Evolutionary conservation across 2,113 vertebrate genomes (phyloP).

Genomic region (Bujurquina vittata): DNA sequence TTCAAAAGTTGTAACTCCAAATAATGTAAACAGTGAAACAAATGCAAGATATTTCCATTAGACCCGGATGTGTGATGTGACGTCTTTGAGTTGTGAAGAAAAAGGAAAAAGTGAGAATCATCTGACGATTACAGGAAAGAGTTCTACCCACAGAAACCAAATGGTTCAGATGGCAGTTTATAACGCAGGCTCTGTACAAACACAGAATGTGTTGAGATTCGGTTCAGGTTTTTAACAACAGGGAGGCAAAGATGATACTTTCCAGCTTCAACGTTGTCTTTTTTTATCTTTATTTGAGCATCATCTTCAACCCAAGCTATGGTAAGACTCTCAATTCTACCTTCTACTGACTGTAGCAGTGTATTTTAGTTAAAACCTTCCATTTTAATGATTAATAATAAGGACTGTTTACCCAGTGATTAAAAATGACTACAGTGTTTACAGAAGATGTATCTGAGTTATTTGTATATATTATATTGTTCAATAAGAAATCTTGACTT

Average conservation of each 20-base stretch:
- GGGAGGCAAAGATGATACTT: conserved; percentile 1
- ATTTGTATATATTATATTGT: background rate
- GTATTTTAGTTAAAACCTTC: background rate
- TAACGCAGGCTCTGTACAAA: background rate
- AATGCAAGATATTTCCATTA: background rate
- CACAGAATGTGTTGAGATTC: background rate
- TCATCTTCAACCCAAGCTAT: background rate
- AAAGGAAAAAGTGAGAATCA: background rate
- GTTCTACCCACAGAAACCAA: background rate
- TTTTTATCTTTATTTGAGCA: background rate
- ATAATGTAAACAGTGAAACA: background rate
- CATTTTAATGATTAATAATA: background rate
- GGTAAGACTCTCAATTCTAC: conserved; percentile 30
- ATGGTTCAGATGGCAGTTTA: background rate
- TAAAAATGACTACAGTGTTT: background rate
- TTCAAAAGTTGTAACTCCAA: background rate
- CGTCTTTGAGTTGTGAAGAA: no score
- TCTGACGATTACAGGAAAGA: conserved; percentile 12
- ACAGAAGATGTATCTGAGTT: background rate
- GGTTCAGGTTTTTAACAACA: background rate
- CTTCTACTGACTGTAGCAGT: background rate
- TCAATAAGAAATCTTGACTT: no score
- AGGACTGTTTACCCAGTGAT: background rate
- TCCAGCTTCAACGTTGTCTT: background rate
- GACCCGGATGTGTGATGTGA: background rate